These are phyloP conservation scores for Drosophila pruinosa DNA, from an alignment of 1,140 invertebrate species.

Conservation along the genomic window DNA sequence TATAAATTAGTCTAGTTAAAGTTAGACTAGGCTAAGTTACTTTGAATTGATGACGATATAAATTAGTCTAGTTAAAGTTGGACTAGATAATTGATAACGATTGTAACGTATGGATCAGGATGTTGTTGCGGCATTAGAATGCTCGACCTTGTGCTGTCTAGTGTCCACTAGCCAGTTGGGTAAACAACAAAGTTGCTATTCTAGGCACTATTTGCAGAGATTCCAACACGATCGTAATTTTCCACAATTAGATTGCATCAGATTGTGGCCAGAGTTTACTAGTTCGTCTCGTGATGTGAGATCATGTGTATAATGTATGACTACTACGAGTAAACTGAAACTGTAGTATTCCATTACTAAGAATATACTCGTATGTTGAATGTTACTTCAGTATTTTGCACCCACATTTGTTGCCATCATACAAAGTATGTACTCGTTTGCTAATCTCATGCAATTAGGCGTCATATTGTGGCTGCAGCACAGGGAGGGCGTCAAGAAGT, in stretches of 20 bases:
- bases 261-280: constrained; percentile 2
- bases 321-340: neutral
- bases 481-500: constrained; percentile 12
- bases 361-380: no score
- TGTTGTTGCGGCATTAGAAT: neutral
- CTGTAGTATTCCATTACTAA: constrained; percentile 27
- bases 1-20: neutral
- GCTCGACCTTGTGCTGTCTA: neutral
- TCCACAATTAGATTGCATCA: constrained; percentile 18
- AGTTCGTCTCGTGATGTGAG: neutral
- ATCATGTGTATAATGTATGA: constrained; percentile 9
- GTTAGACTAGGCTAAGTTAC: no score
- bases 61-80: neutral
- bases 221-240: neutral
- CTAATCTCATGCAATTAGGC: constrained; percentile 47
- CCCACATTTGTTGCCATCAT: neutral
- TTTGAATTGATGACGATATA: neutral
- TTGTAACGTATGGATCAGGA: neutral
- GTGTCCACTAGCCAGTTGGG: neutral
- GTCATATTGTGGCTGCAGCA: constrained; percentile 27
- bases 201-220: constrained; percentile 4
- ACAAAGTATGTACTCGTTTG: neutral
- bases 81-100: neutral
- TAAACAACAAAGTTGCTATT: neutral
- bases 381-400: neutral